Evolutionary conservation across 2,113 vertebrate species (phyloP), one percentile per base, ranked within the genome.

Genomic region (Romanogobio albipinnatus): DNA sequence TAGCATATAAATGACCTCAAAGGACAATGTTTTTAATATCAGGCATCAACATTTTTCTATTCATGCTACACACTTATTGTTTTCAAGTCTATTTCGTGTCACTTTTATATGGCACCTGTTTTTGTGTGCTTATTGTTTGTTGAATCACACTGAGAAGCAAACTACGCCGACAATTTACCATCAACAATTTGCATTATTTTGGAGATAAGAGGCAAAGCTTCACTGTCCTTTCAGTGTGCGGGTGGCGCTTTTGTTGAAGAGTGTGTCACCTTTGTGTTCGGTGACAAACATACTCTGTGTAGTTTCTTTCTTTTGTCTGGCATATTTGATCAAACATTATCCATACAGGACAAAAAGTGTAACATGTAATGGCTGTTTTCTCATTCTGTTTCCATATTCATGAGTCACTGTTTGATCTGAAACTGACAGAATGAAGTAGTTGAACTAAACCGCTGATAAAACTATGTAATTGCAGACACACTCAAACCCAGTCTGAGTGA

Each of bases 171-270:
- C 71, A 64, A 80, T 64, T 47, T 29, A 47, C 58, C 58, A 47
- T 80, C 15, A 80, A 80, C 58, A 80, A 80, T 80, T 80, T 64
- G 39, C 77, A 47, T 64, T 62, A 80, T 62, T 80, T 80, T 3
- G 0, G 13, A 62, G 58, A 80, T 80, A 80, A 64, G 58, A 64
- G 58, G 77, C 58, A 43, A 45, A 62, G 76, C 76, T 3, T 78
- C 77, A 79, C 15, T 61, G 58, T 62, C 58, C n/a, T 45, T 64
- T 62, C 39, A 47, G 36, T 14, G 4, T 43, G 24, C 39, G 58
- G 14, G 76, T 74, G 22, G 71, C 43, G 11, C 71, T 74, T 74
- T 22, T 24, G 19, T 61, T 59, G 76, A 76, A 36, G 51, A 58
- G 33, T 9, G 76, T 79, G 36, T 26, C 6, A 6, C 36, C 14